Percentiles rank a stretch among this genome's conserved stretches.
phyloP scores from a whole-genome alignment of 2,888 invertebrate species.

The Oligia strigilis region DNA sequence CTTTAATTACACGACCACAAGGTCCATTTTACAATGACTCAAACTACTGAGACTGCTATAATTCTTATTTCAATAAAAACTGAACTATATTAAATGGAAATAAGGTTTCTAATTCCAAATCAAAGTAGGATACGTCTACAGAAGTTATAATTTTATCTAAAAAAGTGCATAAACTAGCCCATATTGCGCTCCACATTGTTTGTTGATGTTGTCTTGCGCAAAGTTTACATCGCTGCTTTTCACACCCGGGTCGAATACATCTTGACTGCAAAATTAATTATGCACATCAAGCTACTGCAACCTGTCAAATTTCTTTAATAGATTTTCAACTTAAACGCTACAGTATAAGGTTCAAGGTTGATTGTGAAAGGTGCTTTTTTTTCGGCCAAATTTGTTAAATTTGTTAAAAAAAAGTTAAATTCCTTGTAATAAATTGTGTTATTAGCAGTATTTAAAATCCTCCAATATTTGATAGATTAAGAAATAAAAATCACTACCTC shows the following conservation, averaged over 20 bases:
- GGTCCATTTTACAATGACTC: background rate
- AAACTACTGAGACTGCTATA: background rate
- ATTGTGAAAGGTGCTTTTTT: too few species aligned
- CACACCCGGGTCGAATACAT: slow-evolving; percentile 23
- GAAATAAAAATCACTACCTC: too few species aligned
- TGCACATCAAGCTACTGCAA: too few species aligned
- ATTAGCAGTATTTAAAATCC: too few species aligned
- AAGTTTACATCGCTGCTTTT: slow-evolving; percentile 42
- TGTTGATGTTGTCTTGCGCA: slow-evolving; percentile 20
- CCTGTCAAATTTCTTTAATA: too few species aligned
- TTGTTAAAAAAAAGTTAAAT: too few species aligned
- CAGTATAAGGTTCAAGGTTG: too few species aligned
- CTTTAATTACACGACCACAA: background rate
- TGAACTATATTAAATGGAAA: background rate
- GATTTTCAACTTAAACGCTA: too few species aligned
- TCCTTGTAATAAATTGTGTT: too few species aligned
- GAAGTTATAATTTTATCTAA: slow-evolving; percentile 5
- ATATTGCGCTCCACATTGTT: slow-evolving; percentile 38
- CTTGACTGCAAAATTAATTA: slow-evolving; percentile 32
- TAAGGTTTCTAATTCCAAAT: slow-evolving; percentile 6
- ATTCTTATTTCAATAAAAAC: background rate
- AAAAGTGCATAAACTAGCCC: slow-evolving; percentile 43
- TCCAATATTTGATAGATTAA: too few species aligned
- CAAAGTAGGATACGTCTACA: background rate
- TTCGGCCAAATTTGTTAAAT: too few species aligned